Base-by-base conservation (phyloP, 2,113 vertebrate genomes). In the Passer montanus region DNA sequence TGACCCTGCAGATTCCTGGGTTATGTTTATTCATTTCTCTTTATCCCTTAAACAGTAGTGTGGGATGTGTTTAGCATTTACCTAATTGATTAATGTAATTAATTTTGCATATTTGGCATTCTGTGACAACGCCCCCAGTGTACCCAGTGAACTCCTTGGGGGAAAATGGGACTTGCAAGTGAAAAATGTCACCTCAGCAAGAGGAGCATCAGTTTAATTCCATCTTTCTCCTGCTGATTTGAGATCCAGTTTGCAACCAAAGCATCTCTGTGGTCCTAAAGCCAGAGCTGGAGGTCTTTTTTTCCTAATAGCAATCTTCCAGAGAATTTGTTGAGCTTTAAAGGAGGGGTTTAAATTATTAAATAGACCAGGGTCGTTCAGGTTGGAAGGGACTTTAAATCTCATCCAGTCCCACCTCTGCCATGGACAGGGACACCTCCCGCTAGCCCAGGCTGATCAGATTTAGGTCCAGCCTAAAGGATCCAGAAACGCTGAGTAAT, bases 241-340 rank as follows among this genome's bases (percentile, higher is more conserved):
- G 52, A 55, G 43, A 9, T 15, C 4, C 17, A 8, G 30, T 26
- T 24, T 6, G 12, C 1, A 2, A 3, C 5, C 0, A 0, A 37
- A 86, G 13, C 10, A 3, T 9, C 37, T 44, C 2, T 11, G 15
- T 1, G 7, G 18, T 23, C 69, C 73, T 15, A 43, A 59, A 69
- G 9, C 10, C 56, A 33, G 43, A 77, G 17, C 10, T n/a, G 15
- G 63, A 58, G 26, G 15, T 15, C 5, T 28, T 59, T 35, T 28
- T 44, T 33, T n/a, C 19, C 37, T 23, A 6, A 33, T 7, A 24
- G 52, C 47, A 78, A 63, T 6, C 30, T 59, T 47, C 5, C 55
- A 31, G 37, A 1, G 0, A 16, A 39, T 33, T 52, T 33, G 10
- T 7, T 62, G 84, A 53, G 20, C 13, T 89, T 55, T 69, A 23